Base-by-base conservation (phyloP, 2,888 invertebrate species). In the Diaphora mendica region DNA sequence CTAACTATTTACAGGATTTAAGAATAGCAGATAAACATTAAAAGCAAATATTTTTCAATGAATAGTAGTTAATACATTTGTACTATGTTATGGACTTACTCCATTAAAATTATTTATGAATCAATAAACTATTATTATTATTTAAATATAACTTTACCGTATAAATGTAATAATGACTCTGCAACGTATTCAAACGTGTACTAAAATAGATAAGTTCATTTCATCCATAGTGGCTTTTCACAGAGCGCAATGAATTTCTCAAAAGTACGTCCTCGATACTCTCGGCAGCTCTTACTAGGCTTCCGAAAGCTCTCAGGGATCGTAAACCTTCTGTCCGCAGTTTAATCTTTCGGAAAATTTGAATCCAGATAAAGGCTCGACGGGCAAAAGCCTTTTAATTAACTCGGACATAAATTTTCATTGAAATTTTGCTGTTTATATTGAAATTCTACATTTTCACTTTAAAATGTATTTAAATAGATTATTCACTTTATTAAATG, bases 341-440 rank as follows among this genome's bases (percentile, higher is more conserved):
- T 88, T 90, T 91, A 90, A 91, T 91, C 91, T 90, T 88, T 87
- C 84, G 91, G 89, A 91, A 91, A 90, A 91, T 90, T 89, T 88
- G 85, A 88, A 88, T 86, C 85, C 87, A 84, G 87, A 88, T 88
- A 89, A 86, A 87, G 88, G 87, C 84, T 87, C 85, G 85, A 81
- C 78, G 81, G 76, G 82, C 82, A 74, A 82, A 86, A 84, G 79
- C 81, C 82, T 85, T 86, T 88, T 90, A 89, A 90, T 90, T 89
- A 88, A 88, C 84, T 87, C 74, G 75, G 76, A 82, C 82, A 82
- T 81, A 81, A 85, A 86, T 83, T 81, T 76, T 79, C 75, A 79
- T 82, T 80, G 77, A 77, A 81, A 85, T 82, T 82, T 76, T 73
- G 71, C 69, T 72, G 76, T 73, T 77, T 65, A 71, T 70, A 76